Conservation (phyloP, 2,797 vertebrate species). For the Fistularia commersonii region DNA sequence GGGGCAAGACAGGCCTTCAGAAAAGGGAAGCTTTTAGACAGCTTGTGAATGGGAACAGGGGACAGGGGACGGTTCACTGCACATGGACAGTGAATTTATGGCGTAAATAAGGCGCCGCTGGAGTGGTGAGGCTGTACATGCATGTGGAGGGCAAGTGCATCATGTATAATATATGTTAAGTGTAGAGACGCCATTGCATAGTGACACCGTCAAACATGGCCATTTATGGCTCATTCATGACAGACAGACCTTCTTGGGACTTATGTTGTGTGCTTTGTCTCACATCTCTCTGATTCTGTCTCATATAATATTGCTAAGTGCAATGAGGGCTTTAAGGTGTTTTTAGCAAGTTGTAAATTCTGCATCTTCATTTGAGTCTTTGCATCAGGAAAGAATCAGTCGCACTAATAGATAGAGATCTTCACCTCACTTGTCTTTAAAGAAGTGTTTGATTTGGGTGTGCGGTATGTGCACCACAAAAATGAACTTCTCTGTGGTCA, state of each 20-base stretch:
- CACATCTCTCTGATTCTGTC: constrained; percentile 3
- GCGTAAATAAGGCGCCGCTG: constrained; percentile 14
- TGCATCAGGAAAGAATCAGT: too few relatives aligned
- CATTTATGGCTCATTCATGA: constrained; percentile 25
- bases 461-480: too few relatives aligned
- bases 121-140: constrained; percentile 7
- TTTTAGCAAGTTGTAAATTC: too few relatives aligned
- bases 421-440: too few relatives aligned
- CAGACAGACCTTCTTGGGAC: constrained; percentile 6
- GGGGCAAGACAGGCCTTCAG: constrained; percentile 20
- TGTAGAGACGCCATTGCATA: constrained; percentile 24
- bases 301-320: background rate
- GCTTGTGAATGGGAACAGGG: constrained; percentile 28
- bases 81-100: constrained; percentile 15
- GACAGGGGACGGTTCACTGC: constrained; percentile 30
- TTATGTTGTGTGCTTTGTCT: constrained; percentile 12
- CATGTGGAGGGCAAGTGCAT: constrained; percentile 24
- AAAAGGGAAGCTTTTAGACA: constrained; percentile 45
- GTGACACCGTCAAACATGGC: constrained; percentile 22
- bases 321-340: too few relatives aligned
- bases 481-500: too few relatives aligned
- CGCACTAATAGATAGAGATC: too few relatives aligned
- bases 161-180: constrained; percentile 41
- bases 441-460: too few relatives aligned
- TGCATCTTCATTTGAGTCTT: too few relatives aligned